phyloP scores from a whole-genome alignment of 2,797 vertebrate genomes.

The Anisognathus igniventris region DNA sequence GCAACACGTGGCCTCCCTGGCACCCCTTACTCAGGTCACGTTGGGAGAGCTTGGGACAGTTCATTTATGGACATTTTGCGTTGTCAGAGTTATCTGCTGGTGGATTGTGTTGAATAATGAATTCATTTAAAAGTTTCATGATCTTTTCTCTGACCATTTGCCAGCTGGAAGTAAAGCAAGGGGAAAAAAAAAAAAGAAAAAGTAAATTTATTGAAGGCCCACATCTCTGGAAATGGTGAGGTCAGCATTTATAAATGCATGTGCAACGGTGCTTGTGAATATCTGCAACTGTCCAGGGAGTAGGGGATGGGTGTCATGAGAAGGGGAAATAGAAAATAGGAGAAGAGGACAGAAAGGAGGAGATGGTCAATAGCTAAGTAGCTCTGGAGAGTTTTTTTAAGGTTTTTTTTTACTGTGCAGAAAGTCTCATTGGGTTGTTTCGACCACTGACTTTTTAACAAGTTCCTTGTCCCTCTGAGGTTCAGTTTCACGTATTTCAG shows the following conservation, averaged over 20 bases:
- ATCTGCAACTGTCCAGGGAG: neutral
- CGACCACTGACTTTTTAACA: neutral
- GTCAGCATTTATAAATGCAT: neutral
- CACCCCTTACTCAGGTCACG: neutral
- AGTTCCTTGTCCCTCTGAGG: neutral
- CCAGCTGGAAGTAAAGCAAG: neutral
- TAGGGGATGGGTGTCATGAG: neutral
- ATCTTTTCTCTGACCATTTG: neutral
- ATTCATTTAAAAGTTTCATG: neutral
- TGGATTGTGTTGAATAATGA: slow-evolving; percentile 19
- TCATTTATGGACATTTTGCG: neutral
- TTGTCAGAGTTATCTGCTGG: neutral
- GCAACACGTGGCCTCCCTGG: accelerated
- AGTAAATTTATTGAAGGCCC: neutral
- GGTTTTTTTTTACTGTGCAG: neutral
- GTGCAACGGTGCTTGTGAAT: neutral
- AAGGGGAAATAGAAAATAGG: neutral
- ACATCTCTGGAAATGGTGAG: neutral
- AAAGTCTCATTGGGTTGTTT: neutral
- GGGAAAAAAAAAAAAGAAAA: accelerated
- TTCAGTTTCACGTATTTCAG: accelerated
- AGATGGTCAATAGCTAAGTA: neutral
- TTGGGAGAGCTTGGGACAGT: accelerated
- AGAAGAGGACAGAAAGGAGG: neutral
- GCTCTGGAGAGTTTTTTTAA: neutral